Evolutionary conservation across 1,140 invertebrate genomes (phyloP).

Genomic region (Zaprionus davidi): DNA sequence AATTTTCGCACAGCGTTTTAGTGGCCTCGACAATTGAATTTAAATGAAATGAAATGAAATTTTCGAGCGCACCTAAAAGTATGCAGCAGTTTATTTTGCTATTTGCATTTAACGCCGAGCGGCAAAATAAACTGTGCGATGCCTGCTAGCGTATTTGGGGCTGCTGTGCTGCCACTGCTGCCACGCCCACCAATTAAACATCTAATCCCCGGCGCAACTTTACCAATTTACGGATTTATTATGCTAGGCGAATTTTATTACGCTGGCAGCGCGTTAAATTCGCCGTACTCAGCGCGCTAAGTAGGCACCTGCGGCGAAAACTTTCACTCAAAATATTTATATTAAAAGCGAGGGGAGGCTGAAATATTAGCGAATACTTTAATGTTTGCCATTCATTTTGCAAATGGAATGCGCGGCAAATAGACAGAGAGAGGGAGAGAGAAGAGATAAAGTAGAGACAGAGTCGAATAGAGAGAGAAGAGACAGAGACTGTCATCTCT

Average conservation of each 20-base stretch:
- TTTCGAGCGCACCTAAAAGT: slow-evolving; percentile 50
- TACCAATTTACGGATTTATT: slow-evolving; percentile 79
- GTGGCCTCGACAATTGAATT: slow-evolving; percentile 66
- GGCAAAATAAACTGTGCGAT: too few relatives aligned
- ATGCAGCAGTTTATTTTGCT: slow-evolving; percentile 69
- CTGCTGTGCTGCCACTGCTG: background rate
- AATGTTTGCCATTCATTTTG: slow-evolving; percentile 69
- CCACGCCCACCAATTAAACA: slow-evolving; percentile 57
- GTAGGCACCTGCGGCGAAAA: slow-evolving; percentile 68
- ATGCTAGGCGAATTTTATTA: slow-evolving; percentile 72
- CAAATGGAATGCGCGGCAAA: slow-evolving; percentile 53
- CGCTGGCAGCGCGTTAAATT: slow-evolving; percentile 42
- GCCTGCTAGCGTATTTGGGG: background rate
- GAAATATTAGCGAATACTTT: slow-evolving; percentile 35
- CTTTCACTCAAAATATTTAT: slow-evolving; percentile 62
- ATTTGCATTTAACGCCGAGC: slow-evolving; percentile 51
- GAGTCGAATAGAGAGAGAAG: background rate
- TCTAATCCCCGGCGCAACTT: slow-evolving; percentile 58
- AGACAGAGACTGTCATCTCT: background rate
- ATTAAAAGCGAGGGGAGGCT: slow-evolving; percentile 33
- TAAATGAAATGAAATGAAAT: slow-evolving; percentile 55
- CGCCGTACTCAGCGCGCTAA: slow-evolving; percentile 36
- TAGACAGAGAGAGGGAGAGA: background rate
- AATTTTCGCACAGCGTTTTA: slow-evolving; percentile 34
- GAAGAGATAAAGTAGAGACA: background rate